Percentiles rank a stretch among this genome's conserved stretches.
Conservation (phyloP, 2,113 vertebrate species). For the Macroglossus sobrinus region DNA sequence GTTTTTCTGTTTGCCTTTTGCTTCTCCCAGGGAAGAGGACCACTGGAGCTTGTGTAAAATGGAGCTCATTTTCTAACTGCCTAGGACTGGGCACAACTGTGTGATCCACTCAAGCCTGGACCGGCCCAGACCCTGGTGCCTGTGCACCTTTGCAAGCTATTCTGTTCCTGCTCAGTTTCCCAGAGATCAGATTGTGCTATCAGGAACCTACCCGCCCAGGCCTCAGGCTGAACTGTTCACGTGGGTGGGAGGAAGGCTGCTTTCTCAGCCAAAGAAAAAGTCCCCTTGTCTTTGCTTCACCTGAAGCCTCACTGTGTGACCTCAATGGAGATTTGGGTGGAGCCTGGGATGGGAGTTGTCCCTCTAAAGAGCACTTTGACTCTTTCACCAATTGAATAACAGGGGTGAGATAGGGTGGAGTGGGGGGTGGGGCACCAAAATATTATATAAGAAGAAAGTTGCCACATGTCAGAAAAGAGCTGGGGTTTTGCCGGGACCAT, state of each 20-base stretch:
- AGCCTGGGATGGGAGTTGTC: not conserved
- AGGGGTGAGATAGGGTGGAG: not conserved
- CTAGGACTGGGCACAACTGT: not conserved
- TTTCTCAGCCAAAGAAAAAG: slow-evolving; percentile 41
- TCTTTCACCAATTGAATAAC: not conserved
- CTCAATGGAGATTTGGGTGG: slow-evolving; percentile 19
- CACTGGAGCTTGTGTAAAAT: not conserved
- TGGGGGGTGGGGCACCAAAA: not conserved
- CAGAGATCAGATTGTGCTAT: slow-evolving; percentile 50
- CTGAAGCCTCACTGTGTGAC: slow-evolving; percentile 21
- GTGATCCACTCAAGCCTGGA: not conserved
- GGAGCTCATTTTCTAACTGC: not conserved
- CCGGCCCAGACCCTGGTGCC: not conserved
- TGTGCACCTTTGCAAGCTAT: not conserved
- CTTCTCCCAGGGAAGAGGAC: not conserved
- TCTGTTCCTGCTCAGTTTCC: slow-evolving; percentile 13
- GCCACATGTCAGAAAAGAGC: slow-evolving; percentile 28
- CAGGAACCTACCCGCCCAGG: not conserved
- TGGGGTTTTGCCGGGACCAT: not conserved
- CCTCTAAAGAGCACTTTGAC: not conserved
- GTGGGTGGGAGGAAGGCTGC: slow-evolving; percentile 16
- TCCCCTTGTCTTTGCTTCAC: slow-evolving; percentile 35
- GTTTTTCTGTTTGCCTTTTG: not conserved
- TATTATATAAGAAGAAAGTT: slow-evolving; percentile 49
- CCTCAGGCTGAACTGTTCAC: slow-evolving; percentile 39